phyloP scores from a whole-genome alignment of 2,888 invertebrate species.

The Branchellion lobata region DNA sequence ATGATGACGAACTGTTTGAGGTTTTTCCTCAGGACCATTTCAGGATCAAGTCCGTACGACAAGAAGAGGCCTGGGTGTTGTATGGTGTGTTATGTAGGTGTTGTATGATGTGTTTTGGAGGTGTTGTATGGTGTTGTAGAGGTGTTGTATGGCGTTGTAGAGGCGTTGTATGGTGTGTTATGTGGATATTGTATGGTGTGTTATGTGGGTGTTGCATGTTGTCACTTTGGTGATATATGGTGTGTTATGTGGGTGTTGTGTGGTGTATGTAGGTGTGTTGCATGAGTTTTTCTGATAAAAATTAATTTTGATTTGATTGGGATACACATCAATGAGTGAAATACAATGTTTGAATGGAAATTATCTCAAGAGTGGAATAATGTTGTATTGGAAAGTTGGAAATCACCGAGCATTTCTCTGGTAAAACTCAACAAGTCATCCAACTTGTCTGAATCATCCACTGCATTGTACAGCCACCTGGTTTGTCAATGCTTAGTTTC shows the following conservation, averaged over 20 bases:
- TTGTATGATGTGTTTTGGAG: neutral
- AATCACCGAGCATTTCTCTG: constrained; percentile 46
- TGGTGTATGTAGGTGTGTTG: neutral
- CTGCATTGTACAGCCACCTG: constrained; percentile 52
- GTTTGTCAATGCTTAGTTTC: constrained; percentile 41
- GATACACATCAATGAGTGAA: no score
- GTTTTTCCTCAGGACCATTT: constrained; percentile 51
- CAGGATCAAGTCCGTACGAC: constrained; percentile 50
- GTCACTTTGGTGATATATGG: no score
- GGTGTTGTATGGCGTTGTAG: neutral
- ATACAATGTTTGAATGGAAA: no score
- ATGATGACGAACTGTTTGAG: constrained; percentile 53
- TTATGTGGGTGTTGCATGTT: neutral
- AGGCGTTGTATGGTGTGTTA: neutral
- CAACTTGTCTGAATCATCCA: constrained; percentile 49
- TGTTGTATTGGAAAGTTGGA: no score
- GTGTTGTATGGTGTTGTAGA: neutral
- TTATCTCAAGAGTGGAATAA: no score
- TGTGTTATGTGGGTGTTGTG: neutral
- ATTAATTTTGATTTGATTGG: neutral
- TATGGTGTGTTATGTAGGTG: neutral
- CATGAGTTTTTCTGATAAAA: neutral
- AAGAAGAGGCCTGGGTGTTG: constrained; percentile 48
- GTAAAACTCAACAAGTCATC: constrained; percentile 50
- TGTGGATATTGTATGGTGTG: neutral